Evolutionary conservation across 2,797 vertebrate species (phyloP), one percentile per base, ranked within the genome.

Genomic region (Tokudaia muenninki): DNA sequence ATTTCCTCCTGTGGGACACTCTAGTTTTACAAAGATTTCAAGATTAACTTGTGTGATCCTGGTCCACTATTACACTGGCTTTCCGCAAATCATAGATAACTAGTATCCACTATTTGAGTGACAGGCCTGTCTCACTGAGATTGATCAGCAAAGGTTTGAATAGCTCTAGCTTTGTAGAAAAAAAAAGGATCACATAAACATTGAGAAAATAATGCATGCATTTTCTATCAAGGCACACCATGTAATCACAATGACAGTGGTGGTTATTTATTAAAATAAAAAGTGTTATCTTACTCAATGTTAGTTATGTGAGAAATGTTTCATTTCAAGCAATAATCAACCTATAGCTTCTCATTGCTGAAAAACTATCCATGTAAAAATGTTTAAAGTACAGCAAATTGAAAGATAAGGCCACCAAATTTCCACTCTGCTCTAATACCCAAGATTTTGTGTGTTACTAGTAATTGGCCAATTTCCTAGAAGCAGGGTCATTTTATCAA

Each of bases 391-490:
- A 10, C 41, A 21, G 34, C 31, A 31, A 59, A 77, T 72, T 86
- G 86, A 96, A 80, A 82, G 77, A 79, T 2, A 34, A 87, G 75
- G 14, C 3, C 7, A 92, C 44, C 44, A 95, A 80, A 87, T 91
- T 70, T 74, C 41, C 12, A 59, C 34, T 21, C 55, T 63, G 55
- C 59, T 63, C 52, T 95, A 91, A 88, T 88, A 87, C 21, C 52
- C 29, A 26, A 24, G 16, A 50, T 80, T 94, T n/a, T 94, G 11
- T 88, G 17, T 78, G 22, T 75, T 96, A 59, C 5, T 94, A 34
- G 83, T 96, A 92, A 92, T 80, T 96, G 74, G 59, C 3, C 55
- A 89, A 86, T 72, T 94, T 96, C 9, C 41, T 78, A 26, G 34
- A 84, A 89, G 2, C 9, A 10, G 21, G 14, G 17, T 78, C 59